Base-by-base conservation (phyloP, 2,888 invertebrate genomes). In the Eremobia ochroleuca region DNA sequence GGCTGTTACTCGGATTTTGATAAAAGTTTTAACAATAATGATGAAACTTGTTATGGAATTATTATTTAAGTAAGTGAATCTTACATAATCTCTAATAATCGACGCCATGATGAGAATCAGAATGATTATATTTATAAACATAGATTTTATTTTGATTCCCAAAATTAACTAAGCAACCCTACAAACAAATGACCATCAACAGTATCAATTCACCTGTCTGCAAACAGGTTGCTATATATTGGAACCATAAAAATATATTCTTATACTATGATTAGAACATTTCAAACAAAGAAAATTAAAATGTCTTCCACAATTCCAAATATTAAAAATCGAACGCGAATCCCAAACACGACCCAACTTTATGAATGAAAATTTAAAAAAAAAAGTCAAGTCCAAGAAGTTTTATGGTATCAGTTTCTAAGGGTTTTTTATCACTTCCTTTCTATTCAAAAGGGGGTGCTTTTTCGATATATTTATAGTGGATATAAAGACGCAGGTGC, bases 401-500 rank as follows among this genome's bases (percentile, higher is more conserved):
- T 91, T 95, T 94, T 94, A 95, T 93, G 90, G 90, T 90, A 90
- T 89, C 90, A 90, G 91, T 92, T 93, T 93, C 94, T 91, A 90
- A 85, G 68, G 87, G 81, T 91, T 94, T 94, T 95, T 95, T 95
- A 94, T 90, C 90, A 94, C 96, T 96, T 96, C 97, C 97, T 95
- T 92, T 91, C 85, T 91, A 92, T 96, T 96, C 91, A 92, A 85
- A 75, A 65, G 73, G 79, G 88, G 90, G 90, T 91, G 91, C 90
- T 91, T 88, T 90, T 87, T 88, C 43, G 77, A 85, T 83, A 89
- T 90, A 89, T 92, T 92, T 92, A 90, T 92, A 77, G 80, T 90
- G 87, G 92, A 90, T 93, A 95, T 95, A 95, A 96, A 95, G 91
- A 91, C 88, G 94, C 97, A 96, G 96, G 96, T 96, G 96, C 91